Percentiles rank a stretch among this genome's conserved stretches.
Conservation (phyloP, 2,888 invertebrate genomes). For the Cylloceria caligata region DNA sequence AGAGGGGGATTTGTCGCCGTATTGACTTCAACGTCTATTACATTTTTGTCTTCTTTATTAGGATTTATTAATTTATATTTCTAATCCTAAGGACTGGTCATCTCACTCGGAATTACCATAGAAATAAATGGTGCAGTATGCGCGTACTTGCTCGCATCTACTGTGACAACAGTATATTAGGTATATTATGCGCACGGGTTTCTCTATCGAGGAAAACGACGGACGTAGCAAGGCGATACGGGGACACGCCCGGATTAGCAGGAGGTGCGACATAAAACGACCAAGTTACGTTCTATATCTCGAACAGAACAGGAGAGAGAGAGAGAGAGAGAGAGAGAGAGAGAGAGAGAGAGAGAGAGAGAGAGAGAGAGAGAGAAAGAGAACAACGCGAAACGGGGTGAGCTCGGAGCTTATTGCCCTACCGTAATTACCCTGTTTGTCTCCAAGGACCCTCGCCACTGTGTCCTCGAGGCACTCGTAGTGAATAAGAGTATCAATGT, state of each 20-base stretch:
- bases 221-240: conserved; percentile 44
- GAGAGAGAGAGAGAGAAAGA: not conserved
- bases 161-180: conserved; percentile 5
- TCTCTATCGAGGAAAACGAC: conserved; percentile 33
- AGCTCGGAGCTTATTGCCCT: conserved; percentile 30
- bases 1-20: too few species aligned
- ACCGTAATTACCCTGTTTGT: conserved; percentile 48
- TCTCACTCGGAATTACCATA: not conserved
- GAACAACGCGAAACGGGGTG: conserved; percentile 11
- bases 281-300: conserved; percentile 51
- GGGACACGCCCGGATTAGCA: conserved; percentile 45
- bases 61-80: too few species aligned
- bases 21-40: too few species aligned
- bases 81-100: not conserved
- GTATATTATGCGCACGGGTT: conserved; percentile 34
- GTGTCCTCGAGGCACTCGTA: conserved; percentile 6
- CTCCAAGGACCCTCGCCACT: not conserved
- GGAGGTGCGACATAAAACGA: conserved; percentile 55
- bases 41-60: too few species aligned
- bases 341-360: not conserved
- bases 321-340: conserved; percentile 1
- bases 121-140: conserved; percentile 14
- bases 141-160: conserved; percentile 28
- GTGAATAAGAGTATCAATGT: conserved; percentile 16
- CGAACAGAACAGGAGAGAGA: not conserved